These are phyloP conservation scores for Danionella dracula DNA, from an alignment of 2,797 vertebrate species.

Conservation along the genomic window DNA sequence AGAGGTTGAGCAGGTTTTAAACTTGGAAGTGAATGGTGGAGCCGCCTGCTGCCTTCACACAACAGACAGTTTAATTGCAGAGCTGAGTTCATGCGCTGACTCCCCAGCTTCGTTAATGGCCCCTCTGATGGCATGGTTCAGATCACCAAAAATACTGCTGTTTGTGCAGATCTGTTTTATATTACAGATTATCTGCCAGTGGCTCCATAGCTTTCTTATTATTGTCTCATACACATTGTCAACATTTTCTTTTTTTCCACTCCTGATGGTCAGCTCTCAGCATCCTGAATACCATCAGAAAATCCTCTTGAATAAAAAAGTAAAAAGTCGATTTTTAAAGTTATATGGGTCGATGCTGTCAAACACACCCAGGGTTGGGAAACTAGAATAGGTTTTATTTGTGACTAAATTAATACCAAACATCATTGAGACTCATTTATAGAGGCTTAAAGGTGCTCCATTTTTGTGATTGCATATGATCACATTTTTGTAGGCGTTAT, in stretches of 20 bases:
- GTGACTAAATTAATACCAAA: too few species aligned
- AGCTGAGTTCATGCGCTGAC: conserved; percentile 32
- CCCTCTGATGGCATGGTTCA: conserved; percentile 20
- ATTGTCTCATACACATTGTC: not conserved
- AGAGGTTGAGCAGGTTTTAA: conserved; percentile 49
- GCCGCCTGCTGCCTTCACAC: conserved; percentile 50
- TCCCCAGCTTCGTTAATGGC: not conserved
- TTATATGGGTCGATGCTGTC: too few species aligned
- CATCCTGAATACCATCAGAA: not conserved
- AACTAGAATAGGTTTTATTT: too few species aligned
- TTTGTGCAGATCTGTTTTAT: conserved; percentile 8
- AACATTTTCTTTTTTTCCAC: conserved; percentile 29
- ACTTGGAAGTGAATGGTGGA: conserved; percentile 53
- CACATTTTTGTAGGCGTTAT: too few species aligned
- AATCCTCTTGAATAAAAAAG: conserved; percentile 2
- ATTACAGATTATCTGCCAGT: conserved; percentile 30
- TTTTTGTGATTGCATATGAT: too few species aligned
- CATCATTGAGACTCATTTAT: too few species aligned
- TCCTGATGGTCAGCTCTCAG: not conserved
- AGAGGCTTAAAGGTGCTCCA: too few species aligned
- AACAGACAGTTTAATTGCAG: conserved; percentile 56
- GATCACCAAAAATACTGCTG: conserved; percentile 9
- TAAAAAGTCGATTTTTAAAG: not conserved
- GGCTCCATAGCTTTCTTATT: not conserved
- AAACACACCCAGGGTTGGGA: not conserved